A percentile compares a stretch with the other conserved stretches of the same genome.
These are phyloP conservation scores for Steinernema hermaphroditum DNA, from an alignment of 2,888 invertebrate genomes.

Conservation along the genomic window DNA sequence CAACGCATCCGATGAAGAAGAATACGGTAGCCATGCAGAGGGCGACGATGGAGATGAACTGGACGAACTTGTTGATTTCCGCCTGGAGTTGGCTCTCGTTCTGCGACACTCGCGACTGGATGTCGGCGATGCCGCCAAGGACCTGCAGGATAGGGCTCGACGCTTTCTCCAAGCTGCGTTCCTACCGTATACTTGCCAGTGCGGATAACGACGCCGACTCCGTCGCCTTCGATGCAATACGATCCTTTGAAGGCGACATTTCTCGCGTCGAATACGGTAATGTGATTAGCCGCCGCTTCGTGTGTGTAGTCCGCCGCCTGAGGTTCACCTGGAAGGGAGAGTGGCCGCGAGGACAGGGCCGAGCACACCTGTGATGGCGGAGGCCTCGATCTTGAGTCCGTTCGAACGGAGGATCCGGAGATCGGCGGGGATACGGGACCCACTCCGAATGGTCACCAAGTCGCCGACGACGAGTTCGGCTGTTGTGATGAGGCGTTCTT, in stretches of 20 bases:
- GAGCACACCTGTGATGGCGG: slow-evolving; percentile 49
- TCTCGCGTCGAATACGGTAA: slow-evolving; percentile 58
- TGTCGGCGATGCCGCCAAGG: slow-evolving; percentile 46
- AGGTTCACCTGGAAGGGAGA: slow-evolving; percentile 41
- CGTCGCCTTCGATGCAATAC: slow-evolving; percentile 64
- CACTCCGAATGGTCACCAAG: slow-evolving; percentile 55
- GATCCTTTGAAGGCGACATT: slow-evolving; percentile 65
- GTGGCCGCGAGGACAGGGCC: background rate
- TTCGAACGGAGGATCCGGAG: slow-evolving; percentile 63
- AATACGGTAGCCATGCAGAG: slow-evolving; percentile 61
- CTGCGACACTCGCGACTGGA: slow-evolving; percentile 42
- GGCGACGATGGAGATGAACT: slow-evolving; percentile 56
- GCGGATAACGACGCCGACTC: slow-evolving; percentile 61
- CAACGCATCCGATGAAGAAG: slow-evolving; percentile 61
- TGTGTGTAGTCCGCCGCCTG: slow-evolving; percentile 49
- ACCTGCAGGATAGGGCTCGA: slow-evolving; percentile 34
- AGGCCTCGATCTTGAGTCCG: slow-evolving; percentile 64
- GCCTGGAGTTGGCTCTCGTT: slow-evolving; percentile 45
- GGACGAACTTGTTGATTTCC: slow-evolving; percentile 50
- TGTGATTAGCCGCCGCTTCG: slow-evolving; percentile 50
- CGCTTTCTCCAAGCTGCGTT: background rate
- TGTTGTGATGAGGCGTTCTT: slow-evolving; percentile 74
- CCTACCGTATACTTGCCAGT: slow-evolving; percentile 62
- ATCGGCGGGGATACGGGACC: slow-evolving; percentile 65
- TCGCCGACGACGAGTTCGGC: slow-evolving; percentile 66